Conservation (phyloP, 2,888 invertebrate species). For the Dicyrtoma fusca region DNA sequence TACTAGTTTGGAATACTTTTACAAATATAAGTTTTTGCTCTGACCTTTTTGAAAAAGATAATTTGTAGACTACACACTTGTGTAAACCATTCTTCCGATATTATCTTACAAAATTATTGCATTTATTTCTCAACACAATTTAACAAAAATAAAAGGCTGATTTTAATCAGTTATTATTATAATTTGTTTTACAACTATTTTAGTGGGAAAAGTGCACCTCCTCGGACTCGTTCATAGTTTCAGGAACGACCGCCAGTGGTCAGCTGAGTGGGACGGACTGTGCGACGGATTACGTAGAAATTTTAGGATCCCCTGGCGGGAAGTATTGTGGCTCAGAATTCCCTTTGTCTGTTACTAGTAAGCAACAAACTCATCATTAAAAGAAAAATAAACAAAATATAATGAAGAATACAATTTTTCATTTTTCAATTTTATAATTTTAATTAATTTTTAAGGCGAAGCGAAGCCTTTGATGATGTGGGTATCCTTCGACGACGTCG, state of each 20-base stretch:
- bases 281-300: conserved; percentile 20
- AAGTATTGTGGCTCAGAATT: conserved; percentile 29
- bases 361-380: not conserved
- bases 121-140: too few relatives aligned
- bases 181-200: too few relatives aligned
- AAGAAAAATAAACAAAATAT: not conserved
- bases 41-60: too few relatives aligned
- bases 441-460: too few relatives aligned
- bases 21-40: too few relatives aligned
- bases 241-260: not conserved
- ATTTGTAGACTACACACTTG: too few relatives aligned
- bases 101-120: too few relatives aligned
- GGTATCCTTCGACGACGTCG: conserved; percentile 34
- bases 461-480: conserved; percentile 38
- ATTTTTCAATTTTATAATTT: too few relatives aligned
- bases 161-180: too few relatives aligned
- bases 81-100: too few relatives aligned
- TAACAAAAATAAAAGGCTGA: too few relatives aligned
- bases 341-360: conserved; percentile 7
- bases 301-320: conserved; percentile 12
- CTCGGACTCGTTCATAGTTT: conserved; percentile 3
- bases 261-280: conserved; percentile 1
- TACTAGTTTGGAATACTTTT: too few relatives aligned
- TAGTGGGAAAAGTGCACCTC: conserved; percentile 25
- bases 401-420: not conserved